A percentile compares a stretch with the other conserved stretches of the same genome.
phyloP scores from a whole-genome alignment of 1,140 invertebrate genomes.

The Drosophila biarmipes region DNA sequence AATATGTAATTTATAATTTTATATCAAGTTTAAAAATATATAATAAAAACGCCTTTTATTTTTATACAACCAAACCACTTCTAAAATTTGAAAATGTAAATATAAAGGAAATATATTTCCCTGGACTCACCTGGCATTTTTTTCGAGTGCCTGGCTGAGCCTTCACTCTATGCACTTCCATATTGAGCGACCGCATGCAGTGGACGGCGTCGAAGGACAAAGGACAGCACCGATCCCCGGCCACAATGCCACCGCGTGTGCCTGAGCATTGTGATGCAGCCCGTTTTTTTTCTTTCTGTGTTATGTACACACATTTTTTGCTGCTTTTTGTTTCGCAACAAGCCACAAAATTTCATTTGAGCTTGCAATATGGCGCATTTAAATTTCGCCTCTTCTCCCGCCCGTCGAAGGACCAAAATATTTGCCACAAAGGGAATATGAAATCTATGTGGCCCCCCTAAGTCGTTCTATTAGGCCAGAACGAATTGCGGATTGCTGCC shows the following conservation, averaged over 20 bases:
- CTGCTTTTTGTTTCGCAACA: slow-evolving; percentile 57
- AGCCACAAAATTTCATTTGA: slow-evolving; percentile 81
- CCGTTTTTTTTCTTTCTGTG: slow-evolving; percentile 16
- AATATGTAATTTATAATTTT: too few relatives aligned
- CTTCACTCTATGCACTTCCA: slow-evolving; percentile 54
- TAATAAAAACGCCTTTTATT: too few relatives aligned
- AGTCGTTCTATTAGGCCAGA: slow-evolving; percentile 52
- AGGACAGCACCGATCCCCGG: slow-evolving; percentile 47
- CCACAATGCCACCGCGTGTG: slow-evolving; percentile 56
- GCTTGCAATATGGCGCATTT: slow-evolving; percentile 78
- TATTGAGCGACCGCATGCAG: slow-evolving; percentile 76
- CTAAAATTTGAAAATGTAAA: too few relatives aligned
- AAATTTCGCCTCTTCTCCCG: slow-evolving; percentile 40
- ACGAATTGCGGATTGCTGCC: slow-evolving; percentile 59
- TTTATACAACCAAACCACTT: too few relatives aligned
- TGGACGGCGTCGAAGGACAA: slow-evolving; percentile 45
- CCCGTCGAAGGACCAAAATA: slow-evolving; percentile 27
- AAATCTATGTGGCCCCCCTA: slow-evolving; percentile 54
- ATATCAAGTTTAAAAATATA: too few relatives aligned
- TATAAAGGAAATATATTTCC: too few relatives aligned
- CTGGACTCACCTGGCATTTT: neutral
- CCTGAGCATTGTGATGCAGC: slow-evolving; percentile 41
- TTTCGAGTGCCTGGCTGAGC: slow-evolving; percentile 26
- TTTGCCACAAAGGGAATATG: slow-evolving; percentile 37
- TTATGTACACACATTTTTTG: slow-evolving; percentile 36